phyloP scores from a whole-genome alignment of 1,140 invertebrate species.

The Agrypnia vestita region DNA sequence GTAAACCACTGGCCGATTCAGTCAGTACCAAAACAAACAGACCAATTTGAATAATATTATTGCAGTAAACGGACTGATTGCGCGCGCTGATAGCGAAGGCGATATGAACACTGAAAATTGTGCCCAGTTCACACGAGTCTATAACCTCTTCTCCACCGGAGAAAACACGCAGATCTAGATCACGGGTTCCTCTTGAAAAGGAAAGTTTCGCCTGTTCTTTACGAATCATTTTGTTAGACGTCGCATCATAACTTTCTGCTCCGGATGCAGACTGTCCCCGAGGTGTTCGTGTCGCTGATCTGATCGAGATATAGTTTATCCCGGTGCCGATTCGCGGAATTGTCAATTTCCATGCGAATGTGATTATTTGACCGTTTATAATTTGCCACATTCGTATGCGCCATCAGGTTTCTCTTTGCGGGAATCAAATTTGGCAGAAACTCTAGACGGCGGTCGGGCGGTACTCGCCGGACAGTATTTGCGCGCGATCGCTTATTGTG shows the following conservation, averaged over 20 bases:
- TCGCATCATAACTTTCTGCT: too few species aligned
- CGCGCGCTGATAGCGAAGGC: conserved; percentile 19
- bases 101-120: conserved; percentile 44
- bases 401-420: neutral
- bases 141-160: neutral
- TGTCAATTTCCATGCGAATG: conserved; percentile 50
- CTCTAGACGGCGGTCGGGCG: neutral
- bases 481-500: too few species aligned
- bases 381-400: conserved; percentile 45
- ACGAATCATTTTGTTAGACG: neutral
- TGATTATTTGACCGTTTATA: conserved; percentile 49
- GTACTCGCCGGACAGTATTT: too few species aligned
- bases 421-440: conserved; percentile 22
- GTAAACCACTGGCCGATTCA: neutral
- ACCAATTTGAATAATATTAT: conserved; percentile 50
- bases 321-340: conserved; percentile 7
- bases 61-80: conserved; percentile 41
- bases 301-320: conserved; percentile 5
- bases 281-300: neutral
- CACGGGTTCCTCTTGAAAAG: neutral
- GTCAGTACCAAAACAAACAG: conserved; percentile 44
- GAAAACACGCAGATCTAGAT: neutral
- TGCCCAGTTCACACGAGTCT: neutral
- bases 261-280: too few species aligned
- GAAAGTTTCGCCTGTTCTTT: neutral